Evolutionary conservation across 2,888 invertebrate species (phyloP).

Genomic region (Incurvaria masculella): DNA sequence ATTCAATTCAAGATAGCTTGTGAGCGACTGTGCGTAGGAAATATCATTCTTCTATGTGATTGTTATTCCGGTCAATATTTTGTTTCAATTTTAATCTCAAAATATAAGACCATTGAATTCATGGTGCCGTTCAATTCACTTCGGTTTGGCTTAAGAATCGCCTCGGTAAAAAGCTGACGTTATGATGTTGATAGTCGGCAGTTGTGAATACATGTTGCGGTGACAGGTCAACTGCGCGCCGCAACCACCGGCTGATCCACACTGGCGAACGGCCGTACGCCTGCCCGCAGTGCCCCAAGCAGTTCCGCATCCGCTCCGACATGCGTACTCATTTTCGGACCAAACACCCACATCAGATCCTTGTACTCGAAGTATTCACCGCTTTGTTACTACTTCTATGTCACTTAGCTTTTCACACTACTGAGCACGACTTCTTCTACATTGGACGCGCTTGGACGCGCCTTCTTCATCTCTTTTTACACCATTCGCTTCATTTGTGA

Average conservation of each 20-base stretch:
- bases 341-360: conserved; percentile 30
- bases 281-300: conserved; percentile 34
- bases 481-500: neutral
- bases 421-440: neutral
- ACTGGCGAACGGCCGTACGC: conserved; percentile 32
- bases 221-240: conserved; percentile 36
- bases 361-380: conserved; percentile 34
- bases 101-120: too few species aligned
- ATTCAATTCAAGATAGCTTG: too few species aligned
- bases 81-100: too few species aligned
- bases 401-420: neutral
- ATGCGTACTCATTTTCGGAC: conserved; percentile 31
- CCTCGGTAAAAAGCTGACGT: too few species aligned
- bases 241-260: conserved; percentile 34
- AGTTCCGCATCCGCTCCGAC: conserved; percentile 35
- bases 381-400: neutral
- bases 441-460: neutral
- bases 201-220: too few species aligned
- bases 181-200: too few species aligned
- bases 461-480: neutral
- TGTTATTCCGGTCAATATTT: too few species aligned
- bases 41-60: too few species aligned
- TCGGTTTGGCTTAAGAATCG: too few species aligned
- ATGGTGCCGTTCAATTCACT: too few species aligned
- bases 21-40: too few species aligned